A percentile compares a stretch with the other conserved stretches of the same genome.
Conservation (phyloP, 2,888 invertebrate genomes). For the Pterostichus madidus region DNA sequence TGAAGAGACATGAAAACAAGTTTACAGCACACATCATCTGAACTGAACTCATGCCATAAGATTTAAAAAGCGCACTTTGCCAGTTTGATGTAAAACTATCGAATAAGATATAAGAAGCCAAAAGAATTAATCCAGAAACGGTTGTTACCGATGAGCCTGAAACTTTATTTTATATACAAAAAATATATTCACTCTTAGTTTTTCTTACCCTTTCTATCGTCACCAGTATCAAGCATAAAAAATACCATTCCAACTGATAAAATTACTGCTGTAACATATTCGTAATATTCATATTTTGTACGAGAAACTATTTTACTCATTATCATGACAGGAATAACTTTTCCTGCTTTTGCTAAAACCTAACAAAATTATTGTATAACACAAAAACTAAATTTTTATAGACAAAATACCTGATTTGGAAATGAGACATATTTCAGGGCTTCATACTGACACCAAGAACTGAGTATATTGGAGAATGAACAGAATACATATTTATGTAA, state of each 20-base stretch:
- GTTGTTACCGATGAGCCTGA: constrained; percentile 85
- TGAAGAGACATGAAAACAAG: constrained; percentile 94
- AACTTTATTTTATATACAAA: constrained; percentile 55
- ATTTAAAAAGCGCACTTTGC: constrained; percentile 94
- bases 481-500: constrained; percentile 97
- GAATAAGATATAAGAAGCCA: constrained; percentile 94
- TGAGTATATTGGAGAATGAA: constrained; percentile 97
- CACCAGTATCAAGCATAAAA: constrained; percentile 91
- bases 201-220: constrained; percentile 79
- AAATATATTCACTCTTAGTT: constrained; percentile 28
- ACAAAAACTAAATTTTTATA: not conserved
- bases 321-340: constrained; percentile 98
- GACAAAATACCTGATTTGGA: constrained; percentile 90
- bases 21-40: constrained; percentile 99
- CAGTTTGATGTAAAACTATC: constrained; percentile 99
- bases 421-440: constrained; percentile 99
- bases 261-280: constrained; percentile 93
- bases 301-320: constrained; percentile 96
- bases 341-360: constrained; percentile 97
- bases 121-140: constrained; percentile 89
- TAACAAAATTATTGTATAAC: constrained; percentile 71
- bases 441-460: constrained; percentile 99
- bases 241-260: constrained; percentile 96
- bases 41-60: constrained; percentile 88
- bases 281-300: constrained; percentile 92